Conservation (phyloP, 2,113 vertebrate species). For the Dicerorhinus sumatrensis region DNA sequence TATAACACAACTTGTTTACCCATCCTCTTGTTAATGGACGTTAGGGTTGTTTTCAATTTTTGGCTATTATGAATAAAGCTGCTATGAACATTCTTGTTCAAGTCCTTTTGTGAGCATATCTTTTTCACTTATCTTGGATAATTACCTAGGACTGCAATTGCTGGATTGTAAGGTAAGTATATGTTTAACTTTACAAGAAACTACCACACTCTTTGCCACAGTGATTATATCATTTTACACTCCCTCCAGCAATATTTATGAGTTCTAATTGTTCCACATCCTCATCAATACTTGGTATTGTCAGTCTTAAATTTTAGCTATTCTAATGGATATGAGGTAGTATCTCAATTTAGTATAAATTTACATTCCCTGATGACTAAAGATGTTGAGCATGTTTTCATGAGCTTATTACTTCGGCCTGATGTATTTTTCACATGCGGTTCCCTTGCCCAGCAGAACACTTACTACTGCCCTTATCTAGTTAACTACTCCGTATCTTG, state of each 20-base stretch:
- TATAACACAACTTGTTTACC: neutral
- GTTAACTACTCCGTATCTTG: neutral
- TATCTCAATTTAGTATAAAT: neutral
- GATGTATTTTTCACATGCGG: neutral
- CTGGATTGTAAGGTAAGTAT: neutral
- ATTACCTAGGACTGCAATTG: neutral
- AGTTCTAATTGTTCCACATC: neutral
- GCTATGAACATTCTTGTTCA: neutral
- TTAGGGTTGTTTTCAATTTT: neutral
- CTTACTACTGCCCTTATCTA: neutral
- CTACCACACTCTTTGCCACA: neutral
- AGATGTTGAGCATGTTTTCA: neutral
- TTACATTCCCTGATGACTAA: neutral
- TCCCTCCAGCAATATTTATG: neutral
- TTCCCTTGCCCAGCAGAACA: neutral
- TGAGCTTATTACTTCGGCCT: neutral
- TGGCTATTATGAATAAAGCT: neutral
- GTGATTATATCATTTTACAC: neutral
- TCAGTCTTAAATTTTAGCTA: neutral
- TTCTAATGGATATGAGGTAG: neutral
- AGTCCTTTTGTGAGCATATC: neutral
- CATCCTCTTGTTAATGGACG: neutral
- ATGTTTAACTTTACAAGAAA: slow-evolving; percentile 26
- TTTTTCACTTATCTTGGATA: slow-evolving; percentile 31
- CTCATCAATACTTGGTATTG: neutral